A percentile compares a stretch with the other conserved stretches of the same genome.
Conservation (phyloP, 2,113 vertebrate species). For the Heterotis niloticus region DNA sequence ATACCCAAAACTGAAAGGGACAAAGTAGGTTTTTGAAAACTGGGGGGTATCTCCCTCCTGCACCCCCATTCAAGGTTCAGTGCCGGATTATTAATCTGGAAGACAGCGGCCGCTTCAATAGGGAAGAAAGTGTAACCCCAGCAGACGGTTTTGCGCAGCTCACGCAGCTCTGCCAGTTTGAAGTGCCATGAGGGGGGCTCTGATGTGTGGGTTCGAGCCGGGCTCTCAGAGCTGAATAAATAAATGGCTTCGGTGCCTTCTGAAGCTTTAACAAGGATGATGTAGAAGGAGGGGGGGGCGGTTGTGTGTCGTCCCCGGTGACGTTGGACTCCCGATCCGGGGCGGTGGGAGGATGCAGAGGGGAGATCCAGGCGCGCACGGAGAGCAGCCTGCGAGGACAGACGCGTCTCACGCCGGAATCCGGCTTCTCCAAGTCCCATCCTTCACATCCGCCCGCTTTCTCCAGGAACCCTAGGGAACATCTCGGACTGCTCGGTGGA, state of each 20-base stretch:
- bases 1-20: no score
- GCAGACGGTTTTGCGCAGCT: no score
- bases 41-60: no score
- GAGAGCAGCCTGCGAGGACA: constrained; percentile 48
- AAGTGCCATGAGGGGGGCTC: no score
- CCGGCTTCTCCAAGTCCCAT: constrained; percentile 24
- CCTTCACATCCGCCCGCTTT: constrained; percentile 25
- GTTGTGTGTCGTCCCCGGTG: constrained; percentile 22
- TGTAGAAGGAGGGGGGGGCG: neutral
- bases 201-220: no score
- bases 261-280: neutral
- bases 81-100: no score
- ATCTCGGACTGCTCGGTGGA: constrained; percentile 5
- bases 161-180: no score
- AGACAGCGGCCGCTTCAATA: no score
- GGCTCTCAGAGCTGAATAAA: neutral
- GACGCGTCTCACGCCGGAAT: constrained; percentile 4
- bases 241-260: neutral
- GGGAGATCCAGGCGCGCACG: constrained; percentile 24
- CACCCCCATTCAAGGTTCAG: no score
- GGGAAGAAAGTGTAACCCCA: no score
- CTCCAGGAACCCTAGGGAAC: constrained; percentile 26
- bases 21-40: neutral
- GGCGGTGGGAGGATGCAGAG: constrained; percentile 40
- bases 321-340: constrained; percentile 34